phyloP scores from a whole-genome alignment of 1,140 invertebrate genomes.

The Luehdorfia chinensis region DNA sequence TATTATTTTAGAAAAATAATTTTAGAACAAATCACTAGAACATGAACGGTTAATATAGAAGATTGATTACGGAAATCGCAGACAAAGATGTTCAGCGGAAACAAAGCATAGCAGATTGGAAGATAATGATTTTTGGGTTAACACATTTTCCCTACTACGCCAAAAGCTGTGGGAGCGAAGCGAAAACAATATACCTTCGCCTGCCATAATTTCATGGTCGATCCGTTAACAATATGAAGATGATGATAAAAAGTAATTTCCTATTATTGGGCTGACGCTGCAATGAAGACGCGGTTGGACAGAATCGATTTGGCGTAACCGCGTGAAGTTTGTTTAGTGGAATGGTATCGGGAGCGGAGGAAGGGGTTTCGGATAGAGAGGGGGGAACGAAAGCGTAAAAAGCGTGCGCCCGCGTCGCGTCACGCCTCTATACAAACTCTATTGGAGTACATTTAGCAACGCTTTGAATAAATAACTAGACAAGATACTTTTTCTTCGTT shows the following conservation, averaged over 20 bases:
- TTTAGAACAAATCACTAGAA: constrained; percentile 51
- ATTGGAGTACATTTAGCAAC: constrained; percentile 48
- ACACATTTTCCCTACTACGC: constrained; percentile 38
- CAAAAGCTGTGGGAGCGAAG: constrained; percentile 44
- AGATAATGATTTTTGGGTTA: constrained; percentile 54
- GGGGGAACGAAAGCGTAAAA: constrained; percentile 23
- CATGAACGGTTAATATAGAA: constrained; percentile 39
- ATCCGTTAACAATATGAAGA: constrained; percentile 62
- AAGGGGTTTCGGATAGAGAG: constrained; percentile 19
- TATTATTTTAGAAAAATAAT: constrained; percentile 43
- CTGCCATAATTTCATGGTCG: constrained; percentile 68
- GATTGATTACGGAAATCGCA: constrained; percentile 45
- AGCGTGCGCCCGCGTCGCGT: constrained; percentile 42
- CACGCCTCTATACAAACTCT: constrained; percentile 41
- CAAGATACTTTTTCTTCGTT: constrained; percentile 31
- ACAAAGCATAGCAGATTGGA: constrained; percentile 68
- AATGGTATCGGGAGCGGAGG: constrained; percentile 38
- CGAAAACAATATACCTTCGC: constrained; percentile 51
- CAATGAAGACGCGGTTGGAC: constrained; percentile 55
- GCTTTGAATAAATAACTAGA: constrained; percentile 45
- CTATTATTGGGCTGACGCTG: constrained; percentile 51
- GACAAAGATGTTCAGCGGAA: constrained; percentile 70
- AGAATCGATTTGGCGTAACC: constrained; percentile 63
- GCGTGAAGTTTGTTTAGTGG: constrained; percentile 72
- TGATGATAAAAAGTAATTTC: constrained; percentile 60